Percentiles rank a stretch among this genome's conserved stretches.
Evolutionary conservation across 2,113 vertebrate species (phyloP).

Genomic region (Otolemur garnettii): DNA sequence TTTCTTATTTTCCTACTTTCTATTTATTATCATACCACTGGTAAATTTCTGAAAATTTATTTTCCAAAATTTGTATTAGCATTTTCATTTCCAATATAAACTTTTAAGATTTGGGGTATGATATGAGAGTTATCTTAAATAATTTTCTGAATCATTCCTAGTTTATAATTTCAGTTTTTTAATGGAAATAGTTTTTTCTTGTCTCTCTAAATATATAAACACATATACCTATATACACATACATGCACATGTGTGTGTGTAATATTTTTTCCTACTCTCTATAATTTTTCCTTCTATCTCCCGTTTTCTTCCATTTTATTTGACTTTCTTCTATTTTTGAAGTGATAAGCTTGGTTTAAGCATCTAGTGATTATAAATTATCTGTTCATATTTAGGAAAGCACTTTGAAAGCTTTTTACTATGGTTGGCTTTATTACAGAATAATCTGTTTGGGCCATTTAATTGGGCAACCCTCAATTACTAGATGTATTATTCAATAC

Average conservation of each 20-base stretch:
- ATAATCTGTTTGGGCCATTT: neutral
- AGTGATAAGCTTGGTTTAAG: neutral
- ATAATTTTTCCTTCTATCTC: neutral
- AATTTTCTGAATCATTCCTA: neutral
- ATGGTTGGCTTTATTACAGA: neutral
- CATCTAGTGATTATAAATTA: neutral
- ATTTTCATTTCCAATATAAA: slow-evolving; percentile 33
- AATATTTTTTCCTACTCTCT: neutral
- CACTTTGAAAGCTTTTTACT: neutral
- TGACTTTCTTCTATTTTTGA: neutral
- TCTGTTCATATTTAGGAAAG: neutral
- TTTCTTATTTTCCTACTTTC: neutral
- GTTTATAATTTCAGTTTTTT: neutral
- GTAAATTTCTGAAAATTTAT: neutral
- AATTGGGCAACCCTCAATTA: neutral
- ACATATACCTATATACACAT: neutral
- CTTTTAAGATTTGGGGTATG: neutral
- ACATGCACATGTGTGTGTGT: too few relatives aligned
- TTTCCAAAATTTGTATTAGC: slow-evolving; percentile 34
- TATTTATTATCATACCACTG: neutral
- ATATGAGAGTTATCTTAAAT: neutral
- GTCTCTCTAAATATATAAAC: neutral
- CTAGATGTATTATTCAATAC: neutral
- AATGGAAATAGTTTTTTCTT: neutral
- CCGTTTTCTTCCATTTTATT: neutral